Evolutionary conservation across 2,797 vertebrate species (phyloP).

Genomic region (Bryconaethiops microstoma): DNA sequence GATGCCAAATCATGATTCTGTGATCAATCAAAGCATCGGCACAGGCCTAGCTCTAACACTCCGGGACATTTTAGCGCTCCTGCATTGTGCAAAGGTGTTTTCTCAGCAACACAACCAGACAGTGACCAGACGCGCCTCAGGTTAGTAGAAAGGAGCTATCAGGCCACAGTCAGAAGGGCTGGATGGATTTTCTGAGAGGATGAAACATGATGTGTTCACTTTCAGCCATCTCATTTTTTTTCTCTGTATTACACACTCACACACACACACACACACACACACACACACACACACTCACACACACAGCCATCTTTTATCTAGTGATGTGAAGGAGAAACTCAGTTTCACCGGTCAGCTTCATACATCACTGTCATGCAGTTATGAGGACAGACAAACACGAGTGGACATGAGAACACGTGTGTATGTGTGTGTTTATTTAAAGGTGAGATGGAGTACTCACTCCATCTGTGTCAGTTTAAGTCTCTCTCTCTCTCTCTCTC

Average conservation of each 20-base stretch:
- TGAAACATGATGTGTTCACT: not conserved
- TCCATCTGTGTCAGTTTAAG: not conserved
- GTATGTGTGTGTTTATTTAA: not conserved
- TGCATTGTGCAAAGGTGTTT: too few species aligned
- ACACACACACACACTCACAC: slow-evolving; percentile 5
- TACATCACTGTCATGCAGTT: slow-evolving; percentile 44
- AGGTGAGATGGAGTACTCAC: not conserved
- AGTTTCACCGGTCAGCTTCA: slow-evolving; percentile 37
- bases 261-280: slow-evolving; percentile 7
- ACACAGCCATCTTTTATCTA: slow-evolving; percentile 17
- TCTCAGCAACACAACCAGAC: too few species aligned
- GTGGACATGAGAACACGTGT: not conserved
- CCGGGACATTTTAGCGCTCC: too few species aligned
- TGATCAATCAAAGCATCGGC: too few species aligned
- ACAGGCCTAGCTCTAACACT: too few species aligned
- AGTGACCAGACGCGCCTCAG: too few species aligned
- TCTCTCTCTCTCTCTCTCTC: not conserved
- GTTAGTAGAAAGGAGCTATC: too few species aligned
- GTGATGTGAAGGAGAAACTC: slow-evolving; percentile 12
- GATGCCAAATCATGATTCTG: too few species aligned
- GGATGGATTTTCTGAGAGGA: not conserved
- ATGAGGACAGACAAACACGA: slow-evolving; percentile 9
- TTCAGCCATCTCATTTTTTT: not conserved
- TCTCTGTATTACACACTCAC: not conserved
- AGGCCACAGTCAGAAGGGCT: too few species aligned